Evolutionary conservation across 2,113 vertebrate species (phyloP), one percentile per base, ranked within the genome.

Genomic region (Burhinus oedicnemus): DNA sequence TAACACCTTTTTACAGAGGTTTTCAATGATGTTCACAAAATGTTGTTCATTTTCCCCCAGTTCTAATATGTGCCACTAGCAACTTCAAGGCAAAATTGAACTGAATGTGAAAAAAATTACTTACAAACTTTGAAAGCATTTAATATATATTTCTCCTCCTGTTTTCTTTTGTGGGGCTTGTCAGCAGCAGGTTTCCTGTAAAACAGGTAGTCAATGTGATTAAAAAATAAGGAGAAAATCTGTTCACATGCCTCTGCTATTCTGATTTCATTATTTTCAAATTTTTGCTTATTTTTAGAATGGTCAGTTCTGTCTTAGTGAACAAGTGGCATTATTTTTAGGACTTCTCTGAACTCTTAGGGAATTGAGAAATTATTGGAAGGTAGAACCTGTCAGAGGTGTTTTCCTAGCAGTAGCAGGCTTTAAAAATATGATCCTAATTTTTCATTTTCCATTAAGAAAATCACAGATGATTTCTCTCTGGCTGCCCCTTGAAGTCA

Each of bases 391-490:
- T 93, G 93, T 87, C 89, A 91, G 44, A 89, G 18, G 32, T 9
- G 23, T 61, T 96, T 94, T 89, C 11, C 16, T 80, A 61, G 8
- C 18, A 71, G 36, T 34, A 65, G 10, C 47, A 84, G 12, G 32
- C 20, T 96, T 95, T 64, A 69, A 87, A 66, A 94, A 64, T 94
- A 75, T 44, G 23, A 91, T 85, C 42, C 30, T 64, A 51, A 68
- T 93, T 94, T 96, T 91, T 42, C 42, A 83, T 79, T 95, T 96
- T 89, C 51, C 32, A 38, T 78, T 75, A 75, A 89, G 62, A 95
- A 91, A 70, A 75, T 87, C 57, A 60, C 47, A 89, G 22, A 49
- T 62, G 3, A 81, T 89, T 80, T 91, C 12, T 78, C 40, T 76
- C 52, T 76, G 47, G 23, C 61, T 96, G 51, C 12, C 42, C 18